Evolutionary conservation across 2,888 invertebrate genomes (phyloP), one percentile per base, ranked within the genome.

Genomic region (Lordiphosa fenestrarum): DNA sequence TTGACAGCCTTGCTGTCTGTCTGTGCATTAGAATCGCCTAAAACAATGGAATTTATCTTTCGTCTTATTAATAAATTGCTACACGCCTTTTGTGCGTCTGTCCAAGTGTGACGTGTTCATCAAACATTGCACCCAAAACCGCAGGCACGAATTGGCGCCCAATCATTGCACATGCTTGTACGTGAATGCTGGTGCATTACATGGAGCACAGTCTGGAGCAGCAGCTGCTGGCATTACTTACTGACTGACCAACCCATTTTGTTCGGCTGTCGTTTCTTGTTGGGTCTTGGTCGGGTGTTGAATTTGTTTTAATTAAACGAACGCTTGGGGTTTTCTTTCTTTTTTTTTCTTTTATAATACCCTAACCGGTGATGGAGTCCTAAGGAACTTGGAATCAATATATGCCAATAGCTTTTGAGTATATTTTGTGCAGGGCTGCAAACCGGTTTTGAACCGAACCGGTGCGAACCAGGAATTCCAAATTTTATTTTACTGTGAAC

Each of bases 91-190:
- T 47, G 25, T 54, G 61, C 54, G 60, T 57, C 72, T 66, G 71
- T 53, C 63, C 67, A 54, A 70, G 55, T 78, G 72, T 70, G 73
- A 82, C 80, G 80, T 82, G 84, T 80, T 80, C 75, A 84, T 78
- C 73, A 80, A 67, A 78, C 75, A 64, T 81, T 84, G 80, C 83
- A 78, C 84, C 59, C 56, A 52, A 40, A 56, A 58, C 21, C 21
- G 23, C 15, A 47, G 53, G 15, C 63, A 66, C 53, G 55, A 51
- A 62, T 53, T 61, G 78, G 64, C 46, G 37, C 23, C 44, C 46
- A 66, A 58, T 57, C 66, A 71, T 63, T 60, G 48, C 51, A 66
- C 51, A 66, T 10, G 10, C 10, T 6, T 23, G 23, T 57, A 33
- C 57, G 58, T 44, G 55, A 51, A 58, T 42, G 61, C 52, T 44